Evolutionary conservation across 92 coral and sea anemone genomes (phyloP), one percentile per base, ranked within the genome.

Genomic region (Zoanthus gigantus): DNA sequence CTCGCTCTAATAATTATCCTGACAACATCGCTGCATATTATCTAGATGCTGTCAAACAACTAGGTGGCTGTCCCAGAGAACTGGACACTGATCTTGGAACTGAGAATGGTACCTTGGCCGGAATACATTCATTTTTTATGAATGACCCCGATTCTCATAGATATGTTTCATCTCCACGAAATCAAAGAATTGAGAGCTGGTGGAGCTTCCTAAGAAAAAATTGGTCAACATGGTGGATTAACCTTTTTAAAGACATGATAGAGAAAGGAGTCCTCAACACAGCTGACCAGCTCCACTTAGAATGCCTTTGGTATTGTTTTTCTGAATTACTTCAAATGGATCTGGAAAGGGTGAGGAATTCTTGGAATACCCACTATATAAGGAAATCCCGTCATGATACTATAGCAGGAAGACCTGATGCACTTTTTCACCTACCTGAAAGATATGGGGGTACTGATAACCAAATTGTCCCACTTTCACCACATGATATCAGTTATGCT

Each of bases 301-400:
- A 78, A 78, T 78, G 83, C 65, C 83, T 78, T 34, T 78, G 83
- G 83, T 78, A 54, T 78, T 78, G 83, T 78, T 78, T 78, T 78
- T 58, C 83, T 78, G 83, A 65, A 54, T 78, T 78, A 65, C 60
- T 78, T 34, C 83, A 78, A 52, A 58, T 34, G 32, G 52, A 78
- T 78, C 65, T 78, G 83, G 65, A 78, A 54, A 58, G 69, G 69
- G 65, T 65, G 47, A 78, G 69, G 69, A 78, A 34, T 45, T 65
- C 63, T 78, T 78, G 83, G 83, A 78, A 78, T 65, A 78, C 83
- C 63, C 83, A 78, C 83, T 78, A 78, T 52, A 52, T 78, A 78
- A 58, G 90, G 74, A 78, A 77, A 34, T 87, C 90, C 87, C 44
- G 90, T 16, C 88, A 80, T 87, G 90, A 87, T 61, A 77, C 87